Evolutionary conservation across 2,888 invertebrate species (phyloP).

Genomic region (Drosophila engyochracea): DNA sequence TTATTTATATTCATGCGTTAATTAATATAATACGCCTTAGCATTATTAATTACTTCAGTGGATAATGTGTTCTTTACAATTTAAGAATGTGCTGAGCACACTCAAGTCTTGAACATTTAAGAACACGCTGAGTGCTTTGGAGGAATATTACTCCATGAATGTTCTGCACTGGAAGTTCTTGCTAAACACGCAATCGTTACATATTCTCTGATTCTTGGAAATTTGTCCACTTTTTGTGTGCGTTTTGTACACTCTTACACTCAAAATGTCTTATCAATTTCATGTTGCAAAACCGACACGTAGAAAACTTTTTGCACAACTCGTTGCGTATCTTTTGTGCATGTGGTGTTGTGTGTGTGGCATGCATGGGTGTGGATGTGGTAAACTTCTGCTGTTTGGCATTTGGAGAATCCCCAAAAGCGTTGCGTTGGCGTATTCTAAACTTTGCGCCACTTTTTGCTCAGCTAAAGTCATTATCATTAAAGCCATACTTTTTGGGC

Average conservation of each 20-base stretch:
- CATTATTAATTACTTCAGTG: background rate
- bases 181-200: constrained; percentile 7
- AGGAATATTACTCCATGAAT: background rate
- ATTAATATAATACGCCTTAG: background rate
- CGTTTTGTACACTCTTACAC: constrained; percentile 15
- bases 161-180: constrained; percentile 8
- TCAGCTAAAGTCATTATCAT: constrained; percentile 78
- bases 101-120: background rate
- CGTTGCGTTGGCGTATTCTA: constrained; percentile 75
- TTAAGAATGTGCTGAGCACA: background rate
- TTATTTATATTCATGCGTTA: background rate
- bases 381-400: constrained; percentile 69
- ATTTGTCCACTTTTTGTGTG: constrained; percentile 32
- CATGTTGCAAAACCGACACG: constrained; percentile 69
- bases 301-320: constrained; percentile 66
- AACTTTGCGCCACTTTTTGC: constrained; percentile 74
- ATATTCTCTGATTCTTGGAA: constrained; percentile 5
- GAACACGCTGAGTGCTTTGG: background rate
- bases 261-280: constrained; percentile 69
- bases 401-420: constrained; percentile 74
- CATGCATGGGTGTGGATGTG: constrained; percentile 9
- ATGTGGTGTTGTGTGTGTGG: constrained; percentile 8
- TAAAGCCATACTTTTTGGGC: constrained; percentile 74
- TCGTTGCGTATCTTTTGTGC: constrained; percentile 54
- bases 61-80: background rate